Conservation (phyloP, 1,140 invertebrate genomes). For the Homarus americanus region DNA sequence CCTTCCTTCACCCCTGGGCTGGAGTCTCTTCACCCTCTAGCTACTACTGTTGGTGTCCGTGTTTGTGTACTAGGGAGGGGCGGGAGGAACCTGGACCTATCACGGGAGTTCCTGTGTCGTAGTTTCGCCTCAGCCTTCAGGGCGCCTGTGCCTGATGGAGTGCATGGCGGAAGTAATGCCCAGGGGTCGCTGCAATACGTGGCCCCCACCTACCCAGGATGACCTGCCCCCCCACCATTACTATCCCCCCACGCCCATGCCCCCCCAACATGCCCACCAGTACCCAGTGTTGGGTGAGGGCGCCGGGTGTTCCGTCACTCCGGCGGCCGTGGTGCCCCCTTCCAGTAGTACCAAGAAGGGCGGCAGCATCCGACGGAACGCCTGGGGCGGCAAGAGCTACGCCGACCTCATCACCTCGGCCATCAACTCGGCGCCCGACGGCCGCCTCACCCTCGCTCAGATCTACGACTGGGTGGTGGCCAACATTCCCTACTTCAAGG, state of each 20-base stretch:
- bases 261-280: constrained; percentile 17
- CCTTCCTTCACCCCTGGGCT: constrained; percentile 30
- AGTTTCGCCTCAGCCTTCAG: neutral
- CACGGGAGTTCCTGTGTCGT: neutral
- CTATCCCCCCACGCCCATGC: constrained; percentile 33
- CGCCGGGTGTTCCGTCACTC: constrained; percentile 7
- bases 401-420: constrained; percentile 99
- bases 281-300: constrained; percentile 25
- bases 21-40: constrained; percentile 16
- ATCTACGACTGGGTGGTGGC: constrained; percentile 99
- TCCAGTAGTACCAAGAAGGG: constrained; percentile 76
- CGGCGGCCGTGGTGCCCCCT: constrained; percentile 31
- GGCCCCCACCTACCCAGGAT: constrained; percentile 61
- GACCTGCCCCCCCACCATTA: constrained; percentile 37
- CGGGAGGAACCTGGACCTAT: constrained; percentile 8
- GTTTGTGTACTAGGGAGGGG: constrained; percentile 4
- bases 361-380: constrained; percentile 86
- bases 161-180: constrained; percentile 59
- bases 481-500: constrained; percentile 99
- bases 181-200: constrained; percentile 71
- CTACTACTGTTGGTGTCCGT: constrained; percentile 23
- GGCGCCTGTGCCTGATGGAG: constrained; percentile 37
- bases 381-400: constrained; percentile 99
- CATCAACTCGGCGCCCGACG: constrained; percentile 96
- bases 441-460: constrained; percentile 95